A percentile compares a stretch with the other conserved stretches of the same genome.
Conservation (phyloP, 2,888 invertebrate genomes). For the Ypsolopha scabrella region DNA sequence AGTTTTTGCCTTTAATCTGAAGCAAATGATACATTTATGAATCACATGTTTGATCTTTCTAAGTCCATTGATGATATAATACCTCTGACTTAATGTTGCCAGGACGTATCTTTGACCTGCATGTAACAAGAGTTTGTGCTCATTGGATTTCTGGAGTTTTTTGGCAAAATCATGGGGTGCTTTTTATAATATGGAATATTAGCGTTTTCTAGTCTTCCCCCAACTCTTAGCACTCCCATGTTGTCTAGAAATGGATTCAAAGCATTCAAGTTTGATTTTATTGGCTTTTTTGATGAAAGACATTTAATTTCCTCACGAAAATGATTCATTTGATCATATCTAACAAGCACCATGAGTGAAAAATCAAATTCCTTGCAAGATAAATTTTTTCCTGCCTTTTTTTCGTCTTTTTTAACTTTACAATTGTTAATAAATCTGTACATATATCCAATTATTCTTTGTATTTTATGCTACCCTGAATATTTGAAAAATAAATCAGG, state of each 20-base stretch:
- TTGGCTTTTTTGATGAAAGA: not conserved
- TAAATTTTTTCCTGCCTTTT: not conserved
- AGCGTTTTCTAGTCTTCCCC: conserved; percentile 2
- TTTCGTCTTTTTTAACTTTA: not conserved
- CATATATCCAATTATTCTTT: not conserved
- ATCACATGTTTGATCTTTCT: conserved; percentile 11
- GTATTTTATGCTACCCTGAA: not conserved
- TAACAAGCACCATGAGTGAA: no score
- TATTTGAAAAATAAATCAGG: not conserved
- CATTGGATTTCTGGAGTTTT: not conserved
- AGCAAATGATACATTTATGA: conserved; percentile 13
- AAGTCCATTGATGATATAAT: conserved; percentile 12
- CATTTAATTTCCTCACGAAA: not conserved
- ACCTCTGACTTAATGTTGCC: conserved; percentile 7
- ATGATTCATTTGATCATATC: no score
- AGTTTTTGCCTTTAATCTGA: conserved; percentile 10
- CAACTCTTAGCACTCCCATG: not conserved
- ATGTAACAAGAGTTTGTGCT: conserved; percentile 6
- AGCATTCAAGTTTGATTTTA: not conserved
- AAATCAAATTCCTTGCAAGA: not conserved
- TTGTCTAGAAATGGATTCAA: conserved; percentile 2
- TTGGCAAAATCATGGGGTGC: conserved; percentile 2
- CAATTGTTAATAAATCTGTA: not conserved
- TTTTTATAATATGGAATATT: not conserved
- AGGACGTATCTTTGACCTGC: conserved; percentile 8